phyloP scores from a whole-genome alignment of 2,888 invertebrate species.

The Chelonus formosanus region DNA sequence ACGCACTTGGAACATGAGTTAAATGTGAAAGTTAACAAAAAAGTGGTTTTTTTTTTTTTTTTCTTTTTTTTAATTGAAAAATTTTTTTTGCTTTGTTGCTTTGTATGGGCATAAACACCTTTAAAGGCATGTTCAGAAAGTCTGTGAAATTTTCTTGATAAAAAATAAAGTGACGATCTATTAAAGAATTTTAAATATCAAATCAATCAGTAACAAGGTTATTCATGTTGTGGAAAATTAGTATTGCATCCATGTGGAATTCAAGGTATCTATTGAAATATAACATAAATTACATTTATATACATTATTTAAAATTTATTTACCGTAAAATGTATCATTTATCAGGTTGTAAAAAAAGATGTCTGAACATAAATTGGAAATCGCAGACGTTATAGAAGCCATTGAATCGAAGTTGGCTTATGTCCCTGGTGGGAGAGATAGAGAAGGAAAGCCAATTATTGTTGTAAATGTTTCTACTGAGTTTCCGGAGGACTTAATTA shows the following conservation, averaged over 20 bases:
- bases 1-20: background rate
- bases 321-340: background rate
- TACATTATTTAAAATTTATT: background rate
- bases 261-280: background rate
- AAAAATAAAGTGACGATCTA: background rate
- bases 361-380: slow-evolving; percentile 64
- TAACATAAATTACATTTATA: background rate
- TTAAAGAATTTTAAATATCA: background rate
- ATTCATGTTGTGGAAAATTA: slow-evolving; percentile 12
- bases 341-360: slow-evolving; percentile 33
- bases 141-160: background rate
- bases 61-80: no score
- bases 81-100: no score
- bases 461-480: slow-evolving; percentile 72
- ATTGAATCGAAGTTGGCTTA: slow-evolving; percentile 71
- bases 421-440: slow-evolving; percentile 75
- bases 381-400: slow-evolving; percentile 69
- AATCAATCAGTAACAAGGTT: slow-evolving; percentile 11
- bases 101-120: background rate
- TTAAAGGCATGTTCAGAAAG: background rate
- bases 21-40: background rate
- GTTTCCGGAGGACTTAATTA: slow-evolving; percentile 64
- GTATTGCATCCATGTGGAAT: background rate
- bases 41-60: background rate
- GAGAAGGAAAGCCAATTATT: slow-evolving; percentile 72